A percentile compares a stretch with the other conserved stretches of the same genome.
Conservation (phyloP, 2,888 invertebrate genomes). For the Lomographa bimaculata region DNA sequence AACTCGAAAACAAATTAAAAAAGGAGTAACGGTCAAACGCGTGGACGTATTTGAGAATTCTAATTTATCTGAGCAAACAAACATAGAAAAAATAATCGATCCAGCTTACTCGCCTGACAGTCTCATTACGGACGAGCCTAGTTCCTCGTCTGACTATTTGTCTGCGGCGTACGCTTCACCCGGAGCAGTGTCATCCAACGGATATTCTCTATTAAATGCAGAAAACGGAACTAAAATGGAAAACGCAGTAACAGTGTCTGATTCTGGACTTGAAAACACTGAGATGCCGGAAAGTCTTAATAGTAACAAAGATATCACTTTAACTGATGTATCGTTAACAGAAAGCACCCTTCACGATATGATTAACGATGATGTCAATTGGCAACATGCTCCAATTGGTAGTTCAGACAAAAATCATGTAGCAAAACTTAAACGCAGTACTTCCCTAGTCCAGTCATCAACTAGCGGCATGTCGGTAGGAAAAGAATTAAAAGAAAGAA, state of each 20-base stretch:
- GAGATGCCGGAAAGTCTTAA: constrained; percentile 63
- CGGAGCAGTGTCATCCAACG: constrained; percentile 46
- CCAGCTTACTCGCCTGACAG: constrained; percentile 66
- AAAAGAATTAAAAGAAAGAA: constrained; percentile 40
- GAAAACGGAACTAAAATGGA: constrained; percentile 65
- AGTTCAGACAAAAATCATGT: constrained; percentile 43
- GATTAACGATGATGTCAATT: constrained; percentile 55
- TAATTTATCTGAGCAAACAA: constrained; percentile 29
- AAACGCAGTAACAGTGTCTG: constrained; percentile 65
- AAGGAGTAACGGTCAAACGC: constrained; percentile 12
- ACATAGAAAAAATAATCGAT: constrained; percentile 48
- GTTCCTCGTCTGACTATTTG: constrained; percentile 72
- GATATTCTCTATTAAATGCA: constrained; percentile 55
- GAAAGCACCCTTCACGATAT: constrained; percentile 71
- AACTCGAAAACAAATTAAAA: constrained; percentile 17
- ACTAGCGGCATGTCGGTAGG: constrained; percentile 39
- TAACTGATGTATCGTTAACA: constrained; percentile 66
- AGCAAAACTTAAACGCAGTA: constrained; percentile 35
- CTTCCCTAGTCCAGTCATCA: constrained; percentile 28
- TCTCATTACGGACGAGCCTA: constrained; percentile 66
- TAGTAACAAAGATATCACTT: constrained; percentile 65
- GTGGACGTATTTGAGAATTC: neutral
- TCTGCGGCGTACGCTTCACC: constrained; percentile 69
- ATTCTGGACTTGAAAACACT: constrained; percentile 76
- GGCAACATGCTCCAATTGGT: constrained; percentile 46